Evolutionary conservation across 1,140 invertebrate genomes (phyloP), one percentile per base, ranked within the genome.

Genomic region (Sarcophaga peregrina): DNA sequence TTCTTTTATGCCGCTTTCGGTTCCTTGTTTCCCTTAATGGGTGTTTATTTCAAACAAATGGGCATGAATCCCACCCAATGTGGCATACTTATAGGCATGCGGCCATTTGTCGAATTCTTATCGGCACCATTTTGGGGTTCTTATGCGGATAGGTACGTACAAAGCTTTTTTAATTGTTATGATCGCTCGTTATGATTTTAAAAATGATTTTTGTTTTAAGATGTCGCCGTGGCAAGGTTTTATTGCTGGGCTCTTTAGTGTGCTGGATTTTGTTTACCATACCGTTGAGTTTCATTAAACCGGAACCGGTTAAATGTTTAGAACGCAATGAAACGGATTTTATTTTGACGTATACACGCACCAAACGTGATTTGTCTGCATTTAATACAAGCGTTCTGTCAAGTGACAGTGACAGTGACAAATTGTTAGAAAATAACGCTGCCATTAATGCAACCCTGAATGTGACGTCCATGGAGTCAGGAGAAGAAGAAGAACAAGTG

Each of bases 1-100:
- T 99, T 99, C 93, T 99, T 99, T 91, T 99, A 99, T 90, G 98
- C 98, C 3, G 98, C 98, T 1, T 99, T 99, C 87, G 98, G 98
- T 8, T 99, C 97, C 0, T 92, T 99, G 0, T 99, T 99, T 89
- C 98, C 98, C 0, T 91, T 99, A 46, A 97, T 99, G 95, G 98
- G 97, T 25, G 97, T 99, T 25, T 99, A 99, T 91, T 99, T 99
- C 92, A 99, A 97, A 91, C 97, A 99, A 91, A 95, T 99, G 94
- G 98, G 97, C 8, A 98, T 99, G 97, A 98, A 98, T 91, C 95
- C 98, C 0, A 95, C 95, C 7, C 98, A 99, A 90, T 97, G 97
- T 86, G 98, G 98, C 15, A 93, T 98, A 46, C 93, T 98, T 0
- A 96, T 98, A 84, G 98, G 98, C 25, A 94, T 96, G 82, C 93